Base-by-base conservation (phyloP, 2,888 invertebrate species). In the Dasypogon diadema region DNA sequence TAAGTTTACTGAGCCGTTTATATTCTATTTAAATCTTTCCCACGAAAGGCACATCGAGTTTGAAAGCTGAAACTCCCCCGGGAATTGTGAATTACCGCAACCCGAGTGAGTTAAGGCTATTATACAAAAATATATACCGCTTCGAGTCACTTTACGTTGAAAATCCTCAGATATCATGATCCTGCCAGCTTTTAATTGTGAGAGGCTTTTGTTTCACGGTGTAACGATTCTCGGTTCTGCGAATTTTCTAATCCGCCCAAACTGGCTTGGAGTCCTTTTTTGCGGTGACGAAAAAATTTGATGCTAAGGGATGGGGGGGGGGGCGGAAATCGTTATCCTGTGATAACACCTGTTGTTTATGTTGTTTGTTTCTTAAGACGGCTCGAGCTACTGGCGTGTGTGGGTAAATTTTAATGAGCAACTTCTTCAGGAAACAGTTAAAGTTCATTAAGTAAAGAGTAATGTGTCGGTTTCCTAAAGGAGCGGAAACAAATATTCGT, bases 401-500 rank as follows among this genome's bases (percentile, higher is more conserved):
- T 16, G 54, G 18, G 51, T 18, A 18, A 18, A 54, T 6, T n/a
- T 54, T 21, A 6, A 48, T 48, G 65, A 16, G 48, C n/a, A 68
- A n/a, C 24, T 24, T 24, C 48, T 16, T 68, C 65, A 26, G 46
- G n/a, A 46, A 34, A 48, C 42, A 68, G 22, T 68, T 68, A 48
- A 68, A 48, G 65, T 68, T 68, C 48, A 68, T 48, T 68, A 68
- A 24, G 26, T n/a, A 24, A 5, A 42, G n/a, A 42, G n/a, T 12
- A 42, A 42, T 1, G 12, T 42, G n/a, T 12, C 42, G n/a, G 12
- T 1, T 42, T 3, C n/a, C 8, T 26, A 56, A 10, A 6, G 14
- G 34, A 22, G 26, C 22, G 70, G 48, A 54, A 70, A 70, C 54
- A 70, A 70, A 70, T 70, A 54, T 70, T 24, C 54, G 54, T 54